Conservation (phyloP, 2,888 invertebrate species). For the Cyrtodaria siliqua region DNA sequence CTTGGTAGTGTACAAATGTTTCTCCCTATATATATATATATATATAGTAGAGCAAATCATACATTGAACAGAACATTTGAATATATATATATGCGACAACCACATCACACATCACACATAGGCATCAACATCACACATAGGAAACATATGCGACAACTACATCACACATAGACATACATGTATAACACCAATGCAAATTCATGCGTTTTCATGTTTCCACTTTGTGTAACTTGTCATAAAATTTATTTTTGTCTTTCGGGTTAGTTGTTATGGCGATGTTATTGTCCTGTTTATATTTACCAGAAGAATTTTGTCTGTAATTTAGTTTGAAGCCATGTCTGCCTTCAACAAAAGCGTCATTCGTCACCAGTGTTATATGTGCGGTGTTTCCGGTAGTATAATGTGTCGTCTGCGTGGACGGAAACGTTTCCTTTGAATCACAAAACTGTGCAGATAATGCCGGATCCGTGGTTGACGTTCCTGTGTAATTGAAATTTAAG, state of each 20-base stretch:
- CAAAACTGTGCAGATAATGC: constrained; percentile 34
- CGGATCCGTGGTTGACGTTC: constrained; percentile 23
- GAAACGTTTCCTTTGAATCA: constrained; percentile 32
- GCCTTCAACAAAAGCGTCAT: neutral
- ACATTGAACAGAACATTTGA: too few relatives aligned
- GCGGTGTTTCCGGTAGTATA: constrained; percentile 43
- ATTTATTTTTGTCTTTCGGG: too few relatives aligned
- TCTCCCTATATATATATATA: too few relatives aligned
- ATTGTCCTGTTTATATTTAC: constrained; percentile 11
- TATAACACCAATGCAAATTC: neutral
- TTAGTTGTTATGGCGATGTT: too few relatives aligned
- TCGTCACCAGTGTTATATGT: constrained; percentile 20
- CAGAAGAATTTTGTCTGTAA: constrained; percentile 40
- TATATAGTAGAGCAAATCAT: too few relatives aligned
- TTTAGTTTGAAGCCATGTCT: constrained; percentile 30
- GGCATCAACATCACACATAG: neutral
- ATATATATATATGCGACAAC: too few relatives aligned
- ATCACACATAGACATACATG: neutral
- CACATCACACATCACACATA: too few relatives aligned
- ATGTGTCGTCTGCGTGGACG: constrained; percentile 19
- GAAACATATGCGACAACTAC: too few relatives aligned
- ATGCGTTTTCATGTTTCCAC: too few relatives aligned
- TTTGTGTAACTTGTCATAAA: too few relatives aligned
- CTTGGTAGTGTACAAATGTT: too few relatives aligned
- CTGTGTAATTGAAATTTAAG: too few relatives aligned